These are phyloP conservation scores for Orycteropus afer DNA, from an alignment of 2,113 vertebrate species.

Conservation along the genomic window DNA sequence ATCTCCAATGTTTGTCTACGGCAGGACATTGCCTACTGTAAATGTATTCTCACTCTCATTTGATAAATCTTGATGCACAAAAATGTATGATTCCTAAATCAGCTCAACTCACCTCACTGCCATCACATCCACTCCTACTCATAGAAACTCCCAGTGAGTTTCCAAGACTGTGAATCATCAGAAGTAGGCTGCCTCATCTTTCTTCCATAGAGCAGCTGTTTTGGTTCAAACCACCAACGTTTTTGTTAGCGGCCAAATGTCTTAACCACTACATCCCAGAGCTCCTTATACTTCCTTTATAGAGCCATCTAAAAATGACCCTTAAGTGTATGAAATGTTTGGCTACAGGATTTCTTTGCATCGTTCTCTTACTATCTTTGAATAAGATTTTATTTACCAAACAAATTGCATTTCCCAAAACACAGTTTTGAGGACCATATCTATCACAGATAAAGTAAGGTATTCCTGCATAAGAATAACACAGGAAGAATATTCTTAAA, in stretches of 20 bases:
- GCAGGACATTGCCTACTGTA: background rate
- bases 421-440: background rate
- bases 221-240: no score
- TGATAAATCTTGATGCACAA: background rate
- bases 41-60: background rate
- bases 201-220: no score
- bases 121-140: no score
- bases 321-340: background rate
- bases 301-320: background rate
- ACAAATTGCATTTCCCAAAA: background rate
- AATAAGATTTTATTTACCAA: slow-evolving; percentile 29
- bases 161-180: no score
- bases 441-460: background rate
- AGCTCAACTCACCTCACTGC: no score
- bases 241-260: no score
- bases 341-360: background rate
- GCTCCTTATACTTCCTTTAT: no score
- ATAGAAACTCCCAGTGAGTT: no score
- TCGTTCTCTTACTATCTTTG: background rate
- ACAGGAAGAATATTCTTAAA: background rate
- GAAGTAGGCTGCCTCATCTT: no score
- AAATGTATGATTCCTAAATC: background rate
- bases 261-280: no score
- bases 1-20: background rate
- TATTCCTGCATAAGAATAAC: background rate